phyloP scores from a whole-genome alignment of 2,113 vertebrate species.

The Bothrops jararaca region DNA sequence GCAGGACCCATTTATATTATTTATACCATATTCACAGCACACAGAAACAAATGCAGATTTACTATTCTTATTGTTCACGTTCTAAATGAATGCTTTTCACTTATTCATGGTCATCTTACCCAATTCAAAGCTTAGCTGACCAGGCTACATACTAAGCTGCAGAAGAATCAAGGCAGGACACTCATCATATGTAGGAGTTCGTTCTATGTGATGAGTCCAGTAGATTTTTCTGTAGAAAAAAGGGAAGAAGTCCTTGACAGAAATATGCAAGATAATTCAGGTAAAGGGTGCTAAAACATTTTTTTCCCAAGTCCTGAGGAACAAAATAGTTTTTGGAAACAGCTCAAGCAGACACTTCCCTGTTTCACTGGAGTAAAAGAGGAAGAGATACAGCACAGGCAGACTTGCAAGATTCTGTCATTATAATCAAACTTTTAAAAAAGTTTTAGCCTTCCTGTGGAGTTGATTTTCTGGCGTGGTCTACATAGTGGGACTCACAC shows the following conservation, averaged over 20 bases:
- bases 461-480: not conserved
- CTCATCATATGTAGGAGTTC: not conserved
- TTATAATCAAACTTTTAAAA: too few relatives aligned
- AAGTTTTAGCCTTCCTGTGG: too few relatives aligned
- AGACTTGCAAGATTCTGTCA: too few relatives aligned
- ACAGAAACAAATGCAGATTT: not conserved
- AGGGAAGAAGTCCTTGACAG: not conserved
- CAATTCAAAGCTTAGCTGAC: not conserved
- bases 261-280: too few relatives aligned
- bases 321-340: not conserved
- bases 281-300: too few relatives aligned
- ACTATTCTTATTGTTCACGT: not conserved
- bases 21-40: not conserved
- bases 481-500: not conserved
- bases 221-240: not conserved
- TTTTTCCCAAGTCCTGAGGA: not conserved
- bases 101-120: not conserved
- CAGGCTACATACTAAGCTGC: not conserved
- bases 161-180: not conserved
- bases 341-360: not conserved
- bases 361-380: too few relatives aligned
- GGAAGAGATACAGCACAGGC: too few relatives aligned
- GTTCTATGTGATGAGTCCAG: not conserved
- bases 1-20: not conserved
- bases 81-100: not conserved